Evolutionary conservation across 1,140 invertebrate species (phyloP), one percentile per base, ranked within the genome.

Genomic region (Drosophila elegans): DNA sequence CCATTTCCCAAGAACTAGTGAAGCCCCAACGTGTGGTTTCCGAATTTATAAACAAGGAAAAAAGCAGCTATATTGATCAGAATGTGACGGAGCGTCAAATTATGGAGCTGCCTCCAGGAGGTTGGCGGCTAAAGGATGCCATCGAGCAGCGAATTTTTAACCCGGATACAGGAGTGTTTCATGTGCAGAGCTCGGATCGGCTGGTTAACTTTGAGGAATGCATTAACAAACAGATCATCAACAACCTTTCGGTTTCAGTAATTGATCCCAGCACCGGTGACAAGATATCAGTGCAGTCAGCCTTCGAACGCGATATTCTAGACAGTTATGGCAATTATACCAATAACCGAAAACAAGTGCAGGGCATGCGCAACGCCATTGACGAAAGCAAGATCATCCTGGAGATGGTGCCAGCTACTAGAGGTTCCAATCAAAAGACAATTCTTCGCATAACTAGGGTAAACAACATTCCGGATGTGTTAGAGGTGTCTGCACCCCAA

Each of bases 191-290:
- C 34, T 97, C 97, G 2, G 97, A 98, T 91, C 94, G 96, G 80
- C 93, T 97, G 32, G 95, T 98, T 4, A 96, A 97, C 62, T 96
- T 99, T 76, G 95, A 97, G 92, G 97, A 98, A 92, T 98, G 97
- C 79, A 93, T 98, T 34, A 95, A 96, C 78, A 93, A 97, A 49
- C 95, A 96, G 83, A 96, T 98, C 10, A 96, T 99, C 44, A 96
- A 98, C 92, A 95, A 96, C 3, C 93, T 95, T 57, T 97, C 97
- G 3, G 96, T 96, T 27, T 89, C 94, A 27, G 96, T 97, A 7
- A 93, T 97, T 61, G 97, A 98, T 91, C 94, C 95, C 0, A 95
- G 93, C 67, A 95, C 95, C 46, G 94, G 95, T 53, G 94, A 95
- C 79, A 95, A 95, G 90, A 93, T 97, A 46, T 94, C 96, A 29